Conservation (phyloP, 92 coral and sea anemone genomes). For the Zoanthus gigantus region DNA sequence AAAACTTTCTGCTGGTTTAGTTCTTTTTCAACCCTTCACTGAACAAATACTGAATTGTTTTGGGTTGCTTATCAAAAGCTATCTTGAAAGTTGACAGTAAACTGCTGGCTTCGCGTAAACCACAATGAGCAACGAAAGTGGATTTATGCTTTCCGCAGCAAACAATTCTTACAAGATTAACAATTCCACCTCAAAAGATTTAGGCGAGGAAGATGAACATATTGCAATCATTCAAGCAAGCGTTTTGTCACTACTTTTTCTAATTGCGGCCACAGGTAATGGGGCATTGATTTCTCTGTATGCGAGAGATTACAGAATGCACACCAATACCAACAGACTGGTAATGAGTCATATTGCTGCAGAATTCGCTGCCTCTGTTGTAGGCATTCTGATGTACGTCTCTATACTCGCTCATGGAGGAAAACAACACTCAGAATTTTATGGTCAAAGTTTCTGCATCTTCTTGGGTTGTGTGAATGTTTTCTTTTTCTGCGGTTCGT, state of each 20-base stretch:
- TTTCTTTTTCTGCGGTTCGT: conserved; percentile 72
- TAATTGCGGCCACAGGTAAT: conserved; percentile 69
- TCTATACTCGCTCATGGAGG: conserved; percentile 63
- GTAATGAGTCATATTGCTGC: conserved; percentile 80
- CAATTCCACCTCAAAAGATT: conserved; percentile 1
- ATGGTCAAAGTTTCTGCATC: conserved; percentile 61
- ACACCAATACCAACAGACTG: conserved; percentile 73
- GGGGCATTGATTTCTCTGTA: conserved; percentile 73
- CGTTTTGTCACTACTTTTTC: conserved; percentile 53
- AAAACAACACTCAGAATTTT: conserved; percentile 17
- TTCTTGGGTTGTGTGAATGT: conserved; percentile 71
- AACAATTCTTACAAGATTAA: not conserved
- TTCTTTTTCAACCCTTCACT: too few species aligned
- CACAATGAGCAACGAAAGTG: not conserved
- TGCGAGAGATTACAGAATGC: conserved; percentile 76
- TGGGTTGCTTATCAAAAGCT: too few species aligned
- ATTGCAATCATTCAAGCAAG: conserved; percentile 48
- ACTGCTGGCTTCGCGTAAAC: too few species aligned
- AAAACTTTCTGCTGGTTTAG: too few species aligned
- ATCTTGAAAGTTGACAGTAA: too few species aligned
- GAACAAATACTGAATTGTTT: too few species aligned
- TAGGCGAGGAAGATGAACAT: not conserved
- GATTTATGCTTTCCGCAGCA: not conserved
- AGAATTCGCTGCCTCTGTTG: conserved; percentile 73
- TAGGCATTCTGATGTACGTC: conserved; percentile 74